These are phyloP conservation scores for Adelges cooleyi DNA, from an alignment of 1,140 invertebrate species.

Conservation along the genomic window DNA sequence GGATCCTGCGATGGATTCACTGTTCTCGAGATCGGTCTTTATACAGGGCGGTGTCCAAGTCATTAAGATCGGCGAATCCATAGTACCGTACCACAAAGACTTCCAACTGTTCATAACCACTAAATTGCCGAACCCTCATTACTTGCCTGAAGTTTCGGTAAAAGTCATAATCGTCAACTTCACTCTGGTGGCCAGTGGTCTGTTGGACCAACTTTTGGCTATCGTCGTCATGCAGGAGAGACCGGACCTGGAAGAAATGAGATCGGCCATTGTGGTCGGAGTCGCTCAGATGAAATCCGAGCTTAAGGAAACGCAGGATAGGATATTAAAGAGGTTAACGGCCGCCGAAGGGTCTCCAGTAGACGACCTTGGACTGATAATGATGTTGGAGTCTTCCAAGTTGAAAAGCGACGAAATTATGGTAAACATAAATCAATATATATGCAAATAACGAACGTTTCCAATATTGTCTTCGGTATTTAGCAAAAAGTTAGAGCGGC, in stretches of 20 bases:
- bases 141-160: conserved; percentile 74
- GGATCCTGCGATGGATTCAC: conserved; percentile 47
- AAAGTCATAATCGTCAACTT: conserved; percentile 48
- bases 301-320: conserved; percentile 87
- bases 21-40: conserved; percentile 70
- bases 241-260: conserved; percentile 82
- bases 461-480: conserved; percentile 61
- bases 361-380: conserved; percentile 90
- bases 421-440: not conserved
- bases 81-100: conserved; percentile 65
- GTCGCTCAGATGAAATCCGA: conserved; percentile 77
- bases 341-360: conserved; percentile 86
- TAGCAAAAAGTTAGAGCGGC: conserved; percentile 74
- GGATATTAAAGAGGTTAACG: conserved; percentile 80
- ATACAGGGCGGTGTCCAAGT: conserved; percentile 63
- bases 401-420: conserved; percentile 32
- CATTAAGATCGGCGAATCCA: conserved; percentile 70
- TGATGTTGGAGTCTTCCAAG: conserved; percentile 84
- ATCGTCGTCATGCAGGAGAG: conserved; percentile 80
- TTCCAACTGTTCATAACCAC: conserved; percentile 90
- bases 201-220: conserved; percentile 76
- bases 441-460: not conserved
- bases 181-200: conserved; percentile 41
- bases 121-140: conserved; percentile 78
- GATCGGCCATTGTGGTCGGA: conserved; percentile 82